A percentile compares a stretch with the other conserved stretches of the same genome.
Evolutionary conservation across 2,888 invertebrate species (phyloP).

Genomic region (Aquatica leii): DNA sequence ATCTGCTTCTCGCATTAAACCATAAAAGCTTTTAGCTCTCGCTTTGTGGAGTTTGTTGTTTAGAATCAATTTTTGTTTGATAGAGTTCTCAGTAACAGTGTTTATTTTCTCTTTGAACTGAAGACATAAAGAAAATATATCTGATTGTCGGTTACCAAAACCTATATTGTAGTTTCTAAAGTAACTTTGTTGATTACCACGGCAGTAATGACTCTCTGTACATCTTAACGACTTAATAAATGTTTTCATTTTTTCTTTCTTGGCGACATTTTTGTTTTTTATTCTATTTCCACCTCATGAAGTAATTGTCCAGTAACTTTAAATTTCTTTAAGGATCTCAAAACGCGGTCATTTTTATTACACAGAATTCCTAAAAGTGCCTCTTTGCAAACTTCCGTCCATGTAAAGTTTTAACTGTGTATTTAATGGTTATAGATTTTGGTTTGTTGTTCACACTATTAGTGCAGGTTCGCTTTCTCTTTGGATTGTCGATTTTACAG

Average conservation of each 20-base stretch:
- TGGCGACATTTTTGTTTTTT: conserved; percentile 1
- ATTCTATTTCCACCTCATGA: background rate
- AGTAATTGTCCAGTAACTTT: too few relatives aligned
- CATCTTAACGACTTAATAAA: conserved; percentile 15
- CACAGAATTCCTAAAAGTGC: conserved; percentile 9
- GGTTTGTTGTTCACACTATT: too few relatives aligned
- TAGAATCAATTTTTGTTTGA: conserved; percentile 1
- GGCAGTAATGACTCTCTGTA: conserved; percentile 17
- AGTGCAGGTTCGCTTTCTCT: too few relatives aligned
- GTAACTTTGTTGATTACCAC: background rate
- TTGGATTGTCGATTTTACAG: too few relatives aligned
- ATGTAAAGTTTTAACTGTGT: too few relatives aligned
- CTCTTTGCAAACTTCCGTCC: conserved; percentile 3
- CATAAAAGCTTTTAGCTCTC: conserved; percentile 8
- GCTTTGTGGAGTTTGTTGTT: too few relatives aligned
- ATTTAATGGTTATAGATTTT: too few relatives aligned
- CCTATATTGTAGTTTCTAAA: background rate
- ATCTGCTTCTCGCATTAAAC: conserved; percentile 16
- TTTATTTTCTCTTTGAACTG: too few relatives aligned
- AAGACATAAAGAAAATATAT: background rate
- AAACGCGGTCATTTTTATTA: conserved; percentile 12
- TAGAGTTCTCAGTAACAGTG: background rate
- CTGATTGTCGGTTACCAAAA: background rate
- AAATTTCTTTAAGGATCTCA: background rate
- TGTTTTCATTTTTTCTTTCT: conserved; percentile 7